Conservation (phyloP, 53 echinoderm and acorn worm species). For the Zoroaster sp. region DNA sequence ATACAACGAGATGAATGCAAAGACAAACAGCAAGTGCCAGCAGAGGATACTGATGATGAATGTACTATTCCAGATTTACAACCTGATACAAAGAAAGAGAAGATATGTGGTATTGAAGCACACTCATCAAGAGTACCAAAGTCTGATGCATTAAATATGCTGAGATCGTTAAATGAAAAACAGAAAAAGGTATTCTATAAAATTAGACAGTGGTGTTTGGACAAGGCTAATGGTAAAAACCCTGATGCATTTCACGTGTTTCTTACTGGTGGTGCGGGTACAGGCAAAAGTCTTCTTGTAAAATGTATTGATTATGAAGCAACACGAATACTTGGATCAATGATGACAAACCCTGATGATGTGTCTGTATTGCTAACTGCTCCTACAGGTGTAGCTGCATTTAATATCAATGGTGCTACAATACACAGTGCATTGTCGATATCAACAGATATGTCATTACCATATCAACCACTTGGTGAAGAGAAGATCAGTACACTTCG, state of each 20-base stretch:
- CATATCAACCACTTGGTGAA: slow-evolving; percentile 62
- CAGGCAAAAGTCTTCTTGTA: slow-evolving; percentile 66
- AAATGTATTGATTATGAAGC: slow-evolving; percentile 68
- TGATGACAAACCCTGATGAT: slow-evolving; percentile 51
- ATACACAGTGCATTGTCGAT: slow-evolving; percentile 56
- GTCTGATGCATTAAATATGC: slow-evolving; percentile 26
- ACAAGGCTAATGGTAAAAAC: slow-evolving; percentile 51
- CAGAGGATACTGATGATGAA: slow-evolving; percentile 5
- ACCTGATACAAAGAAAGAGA: neutral
- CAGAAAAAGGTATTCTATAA: slow-evolving; percentile 56
- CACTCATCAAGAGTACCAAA: neutral
- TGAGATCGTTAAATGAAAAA: slow-evolving; percentile 53
- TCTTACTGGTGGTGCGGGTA: slow-evolving; percentile 66
- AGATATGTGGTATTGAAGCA: slow-evolving; percentile 10
- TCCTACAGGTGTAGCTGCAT: slow-evolving; percentile 60
- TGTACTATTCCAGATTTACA: slow-evolving; percentile 35
- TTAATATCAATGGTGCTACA: slow-evolving; percentile 59
- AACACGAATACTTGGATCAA: slow-evolving; percentile 50
- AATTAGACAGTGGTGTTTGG: slow-evolving; percentile 62
- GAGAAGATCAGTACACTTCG: slow-evolving; percentile 66
- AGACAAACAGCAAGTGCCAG: neutral
- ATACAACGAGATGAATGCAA: slow-evolving; percentile 22
- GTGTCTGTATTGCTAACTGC: slow-evolving; percentile 46
- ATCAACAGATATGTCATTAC: neutral
- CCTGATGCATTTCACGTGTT: slow-evolving; percentile 65